Conservation (phyloP, 2,888 invertebrate genomes). For the Elegia similella region DNA sequence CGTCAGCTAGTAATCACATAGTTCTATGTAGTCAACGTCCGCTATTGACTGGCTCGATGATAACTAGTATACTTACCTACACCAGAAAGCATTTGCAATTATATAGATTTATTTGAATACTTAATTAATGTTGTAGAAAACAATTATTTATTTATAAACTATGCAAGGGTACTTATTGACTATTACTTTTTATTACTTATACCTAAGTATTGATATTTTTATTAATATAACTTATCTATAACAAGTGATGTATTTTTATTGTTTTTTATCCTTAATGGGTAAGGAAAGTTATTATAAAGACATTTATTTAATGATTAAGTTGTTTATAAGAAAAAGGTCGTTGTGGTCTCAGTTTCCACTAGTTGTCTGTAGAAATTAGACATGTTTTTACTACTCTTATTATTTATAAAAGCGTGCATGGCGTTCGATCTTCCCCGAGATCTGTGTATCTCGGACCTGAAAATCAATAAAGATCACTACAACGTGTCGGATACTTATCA, state of each 20-base stretch:
- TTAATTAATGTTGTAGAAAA: not conserved
- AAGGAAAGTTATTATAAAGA: not conserved
- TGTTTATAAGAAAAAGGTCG: not conserved
- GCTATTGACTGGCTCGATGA: too few species aligned
- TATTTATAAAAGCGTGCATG: constrained; percentile 32
- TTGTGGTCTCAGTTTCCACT: not conserved
- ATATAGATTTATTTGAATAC: not conserved
- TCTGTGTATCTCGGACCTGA: constrained; percentile 48
- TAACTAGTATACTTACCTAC: too few species aligned
- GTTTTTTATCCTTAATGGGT: not conserved
- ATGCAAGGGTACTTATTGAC: not conserved
- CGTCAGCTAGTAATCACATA: too few species aligned
- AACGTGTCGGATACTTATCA: constrained; percentile 47
- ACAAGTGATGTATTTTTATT: constrained; percentile 8
- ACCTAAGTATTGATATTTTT: constrained; percentile 4
- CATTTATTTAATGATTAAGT: not conserved
- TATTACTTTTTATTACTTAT: not conserved
- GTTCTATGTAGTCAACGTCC: too few species aligned
- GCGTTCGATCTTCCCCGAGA: constrained; percentile 56
- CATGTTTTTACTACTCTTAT: constrained; percentile 35
- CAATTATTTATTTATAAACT: constrained; percentile 3
- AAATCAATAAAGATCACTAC: constrained; percentile 53
- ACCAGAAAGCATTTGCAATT: not conserved
- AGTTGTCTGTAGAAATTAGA: constrained; percentile 15
- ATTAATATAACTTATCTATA: constrained; percentile 16